Conservation (phyloP, 1,140 invertebrate genomes). For the Drosophila bocki region DNA sequence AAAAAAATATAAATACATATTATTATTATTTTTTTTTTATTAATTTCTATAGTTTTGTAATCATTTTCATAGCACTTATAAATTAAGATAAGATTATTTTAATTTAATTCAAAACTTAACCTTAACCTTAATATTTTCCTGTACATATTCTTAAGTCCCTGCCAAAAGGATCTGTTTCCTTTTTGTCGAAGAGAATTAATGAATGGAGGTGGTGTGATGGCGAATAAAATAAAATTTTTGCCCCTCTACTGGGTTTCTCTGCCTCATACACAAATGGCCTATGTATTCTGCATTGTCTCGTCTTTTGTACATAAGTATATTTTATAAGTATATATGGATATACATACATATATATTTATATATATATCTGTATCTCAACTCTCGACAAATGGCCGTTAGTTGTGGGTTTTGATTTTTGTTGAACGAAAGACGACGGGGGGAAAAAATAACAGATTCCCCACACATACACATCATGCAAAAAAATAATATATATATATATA, state of each 20-base stretch:
- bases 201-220: slow-evolving; percentile 5
- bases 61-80: neutral
- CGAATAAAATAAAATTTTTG: slow-evolving; percentile 5
- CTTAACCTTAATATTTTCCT: neutral
- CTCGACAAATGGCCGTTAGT: slow-evolving; percentile 31
- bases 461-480: neutral
- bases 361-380: slow-evolving; percentile 26
- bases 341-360: neutral
- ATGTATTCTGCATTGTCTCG: slow-evolving; percentile 29
- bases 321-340: slow-evolving; percentile 6
- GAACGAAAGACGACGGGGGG: neutral
- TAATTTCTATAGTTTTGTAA: neutral
- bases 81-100: no score
- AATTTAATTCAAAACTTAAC: no score
- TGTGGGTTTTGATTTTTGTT: slow-evolving; percentile 17
- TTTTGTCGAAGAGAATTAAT: neutral
- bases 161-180: slow-evolving; percentile 13
- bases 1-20: neutral
- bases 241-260: slow-evolving; percentile 7
- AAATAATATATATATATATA: neutral
- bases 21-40: neutral
- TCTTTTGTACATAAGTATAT: slow-evolving; percentile 11
- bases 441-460: slow-evolving; percentile 18
- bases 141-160: neutral
- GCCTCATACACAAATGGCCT: neutral